phyloP scores from a whole-genome alignment of 2,888 invertebrate species.

The Lithosia quadra region DNA sequence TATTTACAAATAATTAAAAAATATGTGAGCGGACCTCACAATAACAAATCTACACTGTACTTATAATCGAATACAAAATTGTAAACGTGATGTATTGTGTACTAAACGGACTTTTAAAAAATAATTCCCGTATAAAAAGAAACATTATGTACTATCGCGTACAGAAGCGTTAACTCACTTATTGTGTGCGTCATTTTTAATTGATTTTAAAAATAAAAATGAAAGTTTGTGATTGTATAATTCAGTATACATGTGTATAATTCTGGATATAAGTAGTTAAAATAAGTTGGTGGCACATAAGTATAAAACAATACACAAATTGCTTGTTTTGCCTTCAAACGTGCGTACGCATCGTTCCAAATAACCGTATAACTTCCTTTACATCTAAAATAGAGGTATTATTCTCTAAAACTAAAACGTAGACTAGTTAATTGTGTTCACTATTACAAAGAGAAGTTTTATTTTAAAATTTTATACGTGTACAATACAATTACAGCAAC shows the following conservation, averaged over 20 bases:
- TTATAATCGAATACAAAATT: slow-evolving; percentile 45
- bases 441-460: slow-evolving; percentile 57
- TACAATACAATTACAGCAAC: slow-evolving; percentile 60
- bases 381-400: slow-evolving; percentile 76
- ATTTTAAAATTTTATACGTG: slow-evolving; percentile 41
- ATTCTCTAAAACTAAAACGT: slow-evolving; percentile 66
- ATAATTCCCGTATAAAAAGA: slow-evolving; percentile 34
- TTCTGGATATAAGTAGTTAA: not conserved
- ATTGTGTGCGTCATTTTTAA: slow-evolving; percentile 27
- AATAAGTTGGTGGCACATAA: slow-evolving; percentile 21
- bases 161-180: slow-evolving; percentile 31
- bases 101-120: slow-evolving; percentile 38
- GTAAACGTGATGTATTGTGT: slow-evolving; percentile 50
- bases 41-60: slow-evolving; percentile 70
- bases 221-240: slow-evolving; percentile 13
- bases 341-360: slow-evolving; percentile 25
- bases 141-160: slow-evolving; percentile 31
- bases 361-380: slow-evolving; percentile 34
- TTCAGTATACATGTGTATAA: not conserved
- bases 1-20: slow-evolving; percentile 80
- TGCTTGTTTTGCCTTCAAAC: slow-evolving; percentile 14
- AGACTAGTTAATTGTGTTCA: slow-evolving; percentile 82
- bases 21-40: slow-evolving; percentile 66
- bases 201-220: slow-evolving; percentile 17
- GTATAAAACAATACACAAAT: slow-evolving; percentile 20